Base-by-base conservation (phyloP, 2,797 vertebrate genomes). In the Alectoris magna region DNA sequence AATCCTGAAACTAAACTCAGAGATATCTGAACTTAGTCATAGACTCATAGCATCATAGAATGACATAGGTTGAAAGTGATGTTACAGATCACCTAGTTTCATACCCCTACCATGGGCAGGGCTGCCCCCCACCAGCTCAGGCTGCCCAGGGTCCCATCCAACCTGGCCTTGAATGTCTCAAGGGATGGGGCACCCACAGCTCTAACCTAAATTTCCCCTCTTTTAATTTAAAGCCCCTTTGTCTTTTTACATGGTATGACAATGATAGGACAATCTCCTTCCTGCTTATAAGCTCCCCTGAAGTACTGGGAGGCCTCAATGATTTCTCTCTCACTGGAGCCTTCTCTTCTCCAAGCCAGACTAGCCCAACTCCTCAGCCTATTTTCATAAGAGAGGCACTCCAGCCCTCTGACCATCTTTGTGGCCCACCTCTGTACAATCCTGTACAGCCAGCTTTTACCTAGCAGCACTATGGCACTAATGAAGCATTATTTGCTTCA, bases 401-500 rank as follows among this genome's bases (percentile, higher is more conserved):
- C 51, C 51, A 53, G 55, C 18, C 55, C 18, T 56, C 31, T 56
- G 55, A 56, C 19, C 55, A 21, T n/a, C 55, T 21, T 19, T n/a
- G 18, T 56, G 11, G 31, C 11, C 18, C 4, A 19, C 55, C 29
- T n/a, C 55, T 17, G 27, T 17, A 29, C 27, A 53, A 17, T 53
- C 27, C 51, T 53, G 27, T 53, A 53, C 51, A 29, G 67, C 0
- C 6, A 88, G 14, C 39, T 84, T 44, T 73, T 43, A 43, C 58
- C 63, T 72, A 36, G 31, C 63, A 82, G 60, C 36, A 63, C n/a
- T 3, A 26, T 4, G 63, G 41, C 44, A 2, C 4, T 44, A 53
- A 41, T 0, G 3, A 64, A 78, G 27, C 1, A 0, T 21, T 38
- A 27, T 0, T 0, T 67, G n/a, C 43, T 34, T 46, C 77, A 34